These are phyloP conservation scores for Hypselothyrea guttata DNA, from an alignment of 2,888 invertebrate genomes.

Conservation along the genomic window DNA sequence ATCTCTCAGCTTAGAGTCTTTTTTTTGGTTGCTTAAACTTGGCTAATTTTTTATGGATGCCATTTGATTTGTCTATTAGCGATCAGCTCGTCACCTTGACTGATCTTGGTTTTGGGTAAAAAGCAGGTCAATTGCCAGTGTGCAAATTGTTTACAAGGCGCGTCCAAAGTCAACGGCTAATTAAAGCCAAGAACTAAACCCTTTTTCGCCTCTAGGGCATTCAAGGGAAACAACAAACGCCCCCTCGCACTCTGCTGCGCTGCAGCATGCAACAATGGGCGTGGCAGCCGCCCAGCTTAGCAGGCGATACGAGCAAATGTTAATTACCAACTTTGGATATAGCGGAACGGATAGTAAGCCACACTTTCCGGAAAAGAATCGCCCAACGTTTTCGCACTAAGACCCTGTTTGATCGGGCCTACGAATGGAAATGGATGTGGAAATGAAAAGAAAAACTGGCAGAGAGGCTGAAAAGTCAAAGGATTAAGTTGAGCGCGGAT, in stretches of 20 bases:
- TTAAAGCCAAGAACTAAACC: conserved; percentile 59
- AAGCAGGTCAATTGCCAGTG: neutral
- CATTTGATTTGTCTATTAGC: no score
- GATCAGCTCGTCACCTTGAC: neutral
- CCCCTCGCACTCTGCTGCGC: neutral
- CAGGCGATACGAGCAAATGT: conserved; percentile 57
- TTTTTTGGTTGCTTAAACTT: no score
- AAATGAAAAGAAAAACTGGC: conserved; percentile 13
- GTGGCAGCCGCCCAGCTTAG: conserved; percentile 39
- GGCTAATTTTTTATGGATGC: no score
- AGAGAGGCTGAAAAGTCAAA: conserved; percentile 64
- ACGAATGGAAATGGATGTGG: neutral
- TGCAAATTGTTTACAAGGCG: conserved; percentile 35
- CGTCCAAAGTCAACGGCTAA: conserved; percentile 64
- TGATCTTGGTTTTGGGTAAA: no score
- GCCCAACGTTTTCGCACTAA: conserved; percentile 40
- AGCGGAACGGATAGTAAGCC: conserved; percentile 74
- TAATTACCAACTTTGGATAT: conserved; percentile 68
- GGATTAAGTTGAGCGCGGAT: conserved; percentile 61
- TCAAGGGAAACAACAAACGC: conserved; percentile 55
- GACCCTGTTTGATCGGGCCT: conserved; percentile 7
- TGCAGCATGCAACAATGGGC: conserved; percentile 12
- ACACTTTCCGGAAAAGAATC: conserved; percentile 70
- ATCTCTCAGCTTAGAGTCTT: no score
- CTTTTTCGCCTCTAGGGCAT: conserved; percentile 40